A percentile compares a stretch with the other conserved stretches of the same genome.
These are phyloP conservation scores for Paratrypauchen microcephalus DNA, from an alignment of 2,797 vertebrate species.

Conservation along the genomic window DNA sequence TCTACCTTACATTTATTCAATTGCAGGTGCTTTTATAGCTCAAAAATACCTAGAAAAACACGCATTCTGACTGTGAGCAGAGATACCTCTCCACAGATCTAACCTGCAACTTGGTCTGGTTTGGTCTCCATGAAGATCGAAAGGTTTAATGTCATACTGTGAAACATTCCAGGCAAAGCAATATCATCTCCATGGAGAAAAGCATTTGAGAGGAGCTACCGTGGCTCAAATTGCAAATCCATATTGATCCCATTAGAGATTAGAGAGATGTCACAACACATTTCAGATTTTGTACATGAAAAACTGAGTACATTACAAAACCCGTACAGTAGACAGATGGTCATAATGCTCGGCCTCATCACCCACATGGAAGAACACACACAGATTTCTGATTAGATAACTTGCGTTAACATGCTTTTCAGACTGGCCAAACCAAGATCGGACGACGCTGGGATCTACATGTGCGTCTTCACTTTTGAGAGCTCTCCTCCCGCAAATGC, in stretches of 20 bases:
- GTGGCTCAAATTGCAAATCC: constrained; percentile 1
- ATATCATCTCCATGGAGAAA: no score
- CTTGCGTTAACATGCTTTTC: constrained; percentile 53
- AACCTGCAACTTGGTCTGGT: no score
- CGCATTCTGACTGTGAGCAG: no score
- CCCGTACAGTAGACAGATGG: background rate
- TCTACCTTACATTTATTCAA: no score
- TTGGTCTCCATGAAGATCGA: no score
- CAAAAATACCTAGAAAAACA: no score
- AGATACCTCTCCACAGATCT: no score
- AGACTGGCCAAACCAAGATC: constrained; percentile 88
- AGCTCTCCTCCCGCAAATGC: constrained; percentile 83
- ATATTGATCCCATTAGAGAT: background rate
- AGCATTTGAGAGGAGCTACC: background rate
- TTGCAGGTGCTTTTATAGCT: no score
- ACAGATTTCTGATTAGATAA: background rate
- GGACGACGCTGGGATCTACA: constrained; percentile 90
- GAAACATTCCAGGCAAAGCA: no score
- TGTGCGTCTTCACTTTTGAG: constrained; percentile 88
- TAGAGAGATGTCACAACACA: background rate
- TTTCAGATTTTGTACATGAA: background rate
- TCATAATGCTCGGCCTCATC: background rate
- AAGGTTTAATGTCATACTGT: no score
- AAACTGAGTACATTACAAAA: background rate
- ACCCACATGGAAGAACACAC: background rate